These are phyloP conservation scores for Platyscapa corneri DNA, from an alignment of 1,140 invertebrate genomes.

Conservation along the genomic window DNA sequence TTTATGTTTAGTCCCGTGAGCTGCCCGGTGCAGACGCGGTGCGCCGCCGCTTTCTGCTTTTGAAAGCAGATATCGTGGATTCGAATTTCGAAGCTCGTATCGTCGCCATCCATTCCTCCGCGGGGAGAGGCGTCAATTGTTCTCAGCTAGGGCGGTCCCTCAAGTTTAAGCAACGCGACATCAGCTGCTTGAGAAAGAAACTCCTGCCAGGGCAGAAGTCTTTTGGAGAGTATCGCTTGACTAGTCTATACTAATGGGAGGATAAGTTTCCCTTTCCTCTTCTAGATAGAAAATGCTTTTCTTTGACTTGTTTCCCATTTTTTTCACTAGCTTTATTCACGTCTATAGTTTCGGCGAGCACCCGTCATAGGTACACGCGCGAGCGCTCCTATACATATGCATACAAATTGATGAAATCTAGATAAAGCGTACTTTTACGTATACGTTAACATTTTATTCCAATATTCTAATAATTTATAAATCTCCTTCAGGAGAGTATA, in stretches of 20 bases:
- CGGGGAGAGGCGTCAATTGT: background rate
- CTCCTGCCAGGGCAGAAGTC: background rate
- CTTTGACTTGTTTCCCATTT: background rate
- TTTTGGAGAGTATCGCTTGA: background rate
- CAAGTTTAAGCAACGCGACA: background rate
- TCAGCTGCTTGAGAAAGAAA: background rate
- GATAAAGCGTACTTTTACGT: too few relatives aligned
- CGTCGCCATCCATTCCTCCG: background rate
- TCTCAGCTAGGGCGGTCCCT: background rate
- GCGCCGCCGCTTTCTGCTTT: background rate
- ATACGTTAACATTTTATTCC: too few relatives aligned
- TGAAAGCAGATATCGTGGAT: conserved; percentile 22
- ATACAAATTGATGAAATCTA: too few relatives aligned
- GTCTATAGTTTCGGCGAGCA: background rate
- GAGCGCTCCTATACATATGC: too few relatives aligned
- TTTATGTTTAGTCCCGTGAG: conserved; percentile 64
- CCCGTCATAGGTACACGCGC: too few relatives aligned
- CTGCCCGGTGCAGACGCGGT: conserved; percentile 61
- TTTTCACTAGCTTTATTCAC: conserved; percentile 9
- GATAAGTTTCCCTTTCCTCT: background rate
- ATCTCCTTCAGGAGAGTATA: too few relatives aligned
- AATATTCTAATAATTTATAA: too few relatives aligned
- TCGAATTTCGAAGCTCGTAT: conserved; percentile 5
- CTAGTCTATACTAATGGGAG: background rate
- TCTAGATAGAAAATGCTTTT: background rate